These are phyloP conservation scores for Tryphoninae sp. DNA, from an alignment of 2,888 invertebrate species.

Conservation along the genomic window DNA sequence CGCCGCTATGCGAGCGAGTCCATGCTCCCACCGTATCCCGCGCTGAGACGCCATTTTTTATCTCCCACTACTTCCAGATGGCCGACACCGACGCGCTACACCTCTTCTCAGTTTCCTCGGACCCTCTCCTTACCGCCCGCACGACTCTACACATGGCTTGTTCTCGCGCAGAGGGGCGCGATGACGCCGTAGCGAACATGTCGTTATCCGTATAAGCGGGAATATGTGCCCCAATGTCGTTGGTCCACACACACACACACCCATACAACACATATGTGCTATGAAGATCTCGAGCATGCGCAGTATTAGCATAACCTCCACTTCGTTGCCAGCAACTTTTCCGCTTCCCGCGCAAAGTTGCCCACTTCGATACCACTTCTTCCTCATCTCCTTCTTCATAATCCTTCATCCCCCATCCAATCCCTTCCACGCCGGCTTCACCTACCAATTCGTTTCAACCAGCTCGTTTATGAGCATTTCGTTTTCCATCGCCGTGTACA, in stretches of 20 bases:
- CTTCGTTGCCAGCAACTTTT: constrained; percentile 9
- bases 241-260: constrained; percentile 1
- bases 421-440: background rate
- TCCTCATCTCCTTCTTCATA: background rate
- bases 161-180: constrained; percentile 8
- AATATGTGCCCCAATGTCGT: constrained; percentile 24
- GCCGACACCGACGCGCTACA: constrained; percentile 36
- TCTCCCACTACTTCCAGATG: background rate
- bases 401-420: background rate
- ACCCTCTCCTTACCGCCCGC: constrained; percentile 1
- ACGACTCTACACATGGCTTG: constrained; percentile 17
- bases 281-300: constrained; percentile 23
- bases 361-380: constrained; percentile 36
- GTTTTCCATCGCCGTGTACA: background rate
- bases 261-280: background rate
- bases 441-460: background rate
- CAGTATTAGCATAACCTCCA: constrained; percentile 32
- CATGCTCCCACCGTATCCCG: constrained; percentile 55
- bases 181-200: constrained; percentile 41
- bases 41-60: too few species aligned
- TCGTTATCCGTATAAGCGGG: constrained; percentile 39
- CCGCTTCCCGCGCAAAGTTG: background rate
- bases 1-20: constrained; percentile 34
- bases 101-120: constrained; percentile 6
- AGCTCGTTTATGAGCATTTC: background rate